Evolutionary conservation across 2,113 vertebrate genomes (phyloP), one percentile per base, ranked within the genome.

Genomic region (Lampris megalopsis): DNA sequence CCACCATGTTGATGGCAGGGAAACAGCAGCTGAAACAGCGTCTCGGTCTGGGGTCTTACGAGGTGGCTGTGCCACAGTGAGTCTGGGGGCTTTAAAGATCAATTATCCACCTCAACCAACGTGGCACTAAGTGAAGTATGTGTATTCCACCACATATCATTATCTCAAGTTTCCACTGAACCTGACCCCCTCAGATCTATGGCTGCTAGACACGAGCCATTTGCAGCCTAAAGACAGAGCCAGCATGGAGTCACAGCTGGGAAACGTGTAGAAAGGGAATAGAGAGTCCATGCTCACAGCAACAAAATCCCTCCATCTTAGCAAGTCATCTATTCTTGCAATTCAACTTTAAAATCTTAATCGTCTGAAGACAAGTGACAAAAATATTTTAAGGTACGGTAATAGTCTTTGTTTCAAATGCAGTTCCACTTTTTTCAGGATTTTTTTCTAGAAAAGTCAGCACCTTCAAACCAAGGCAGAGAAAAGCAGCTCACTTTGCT

Each of bases 131-230:
- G 66, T 77, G 77, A 83, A 66, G 60, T 36, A 41, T 67, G 53
- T 54, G 68, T 65, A 71, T 3, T 41, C 45, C 62, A 63, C 50
- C 45, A 49, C 60, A 71, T 71, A 69, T 70, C 68, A 74, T 80
- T 81, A 77, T 50, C 24, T 47, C 64, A 78, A 85, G 67, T 91
- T 89, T 91, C 87, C 80, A 86, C 66, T 63, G 53, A 69, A 49
- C 11, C 58, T 57, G 57, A 71, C 63, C 47, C 67, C 3, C n/a
- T 58, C 53, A 62, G 75, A 75, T 67, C 48, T 64, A 54, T 63
- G 72, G 60, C 64, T 64, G 75, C 50, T 71, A 13, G 49, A 72
- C 13, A 59, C 13, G 24, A 54, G 59, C 65, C n/a, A 42, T 62
- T 64, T 53, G 41, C 7, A 68, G 59, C 52, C 42, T 37, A 45